Base-by-base conservation (phyloP, 2,113 vertebrate species). In the Electrona antarctica region DNA sequence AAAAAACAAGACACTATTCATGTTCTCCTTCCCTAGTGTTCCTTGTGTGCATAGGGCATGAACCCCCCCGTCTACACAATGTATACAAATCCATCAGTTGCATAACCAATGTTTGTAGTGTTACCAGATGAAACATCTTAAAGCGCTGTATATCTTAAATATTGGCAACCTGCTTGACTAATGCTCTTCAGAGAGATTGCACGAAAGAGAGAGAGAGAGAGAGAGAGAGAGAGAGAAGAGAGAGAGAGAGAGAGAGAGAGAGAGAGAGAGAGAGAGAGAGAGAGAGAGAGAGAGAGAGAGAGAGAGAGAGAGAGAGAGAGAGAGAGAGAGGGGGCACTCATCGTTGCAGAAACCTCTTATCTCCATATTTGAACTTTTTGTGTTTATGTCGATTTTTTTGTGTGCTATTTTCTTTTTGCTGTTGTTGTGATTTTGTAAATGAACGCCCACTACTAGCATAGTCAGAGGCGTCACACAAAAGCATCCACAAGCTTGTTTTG, bases 51-150 rank as follows among this genome's bases (percentile, higher is more conserved):
- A 52, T 21, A 21, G 63, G 33, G 73, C 61, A 61, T 47, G 46
- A 61, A 56, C 7, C 51, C 52, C 52, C 8, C n/a, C 58, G 29
- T 41, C 33, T 6, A 49, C 1, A 64, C 51, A 78, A 51, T 59
- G 58, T 45, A 48, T 15, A 67, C 46, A 76, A 29, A 45, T 73
- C 10, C 71, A 52, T 60, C 61, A 3, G 56, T 76, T 76, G 50
- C 8, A 48, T 61, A 71, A 80, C 51, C 15, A 8, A 60, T 59
- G 48, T 76, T 8, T 61, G 46, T 29, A 72, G 33, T 1, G 45
- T 21, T 48, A 13, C 21, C 28, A 66, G 60, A 15, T 60, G n/a
- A 68, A 49, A 48, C 57, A 2, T 51, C 3, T 7, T 8, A 0
- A 41, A 41, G 8, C 49, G 14, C 48, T 46, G 21, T 58, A 58